Evolutionary conservation across 2,113 vertebrate species (phyloP).

Genomic region (Epinephelus cyanopodus): DNA sequence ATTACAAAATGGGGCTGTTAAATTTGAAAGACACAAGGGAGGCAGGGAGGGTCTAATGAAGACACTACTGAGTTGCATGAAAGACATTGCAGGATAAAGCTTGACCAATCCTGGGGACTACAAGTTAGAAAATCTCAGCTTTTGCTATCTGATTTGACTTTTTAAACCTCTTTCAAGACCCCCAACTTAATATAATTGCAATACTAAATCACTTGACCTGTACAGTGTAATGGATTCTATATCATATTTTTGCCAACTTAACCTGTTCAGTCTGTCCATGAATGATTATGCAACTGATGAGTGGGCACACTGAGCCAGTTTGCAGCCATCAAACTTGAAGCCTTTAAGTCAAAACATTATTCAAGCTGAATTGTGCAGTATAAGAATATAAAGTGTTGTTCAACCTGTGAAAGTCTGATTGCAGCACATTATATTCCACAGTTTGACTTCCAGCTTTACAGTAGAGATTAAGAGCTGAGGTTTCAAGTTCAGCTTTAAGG

Average conservation of each 20-base stretch:
- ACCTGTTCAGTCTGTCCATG: background rate
- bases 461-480: constrained; percentile 47
- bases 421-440: constrained; percentile 22
- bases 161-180: background rate
- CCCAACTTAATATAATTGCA: background rate
- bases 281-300: background rate
- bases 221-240: background rate
- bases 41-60: background rate
- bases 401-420: constrained; percentile 21
- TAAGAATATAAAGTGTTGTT: constrained; percentile 26
- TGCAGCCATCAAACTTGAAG: constrained; percentile 16
- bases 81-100: background rate
- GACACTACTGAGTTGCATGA: background rate
- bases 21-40: background rate
- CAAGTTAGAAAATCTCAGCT: background rate
- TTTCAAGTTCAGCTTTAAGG: constrained; percentile 50
- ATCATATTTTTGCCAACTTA: background rate
- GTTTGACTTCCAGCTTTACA: constrained; percentile 15
- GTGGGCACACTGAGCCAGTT: background rate
- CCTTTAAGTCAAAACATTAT: constrained; percentile 18
- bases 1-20: background rate
- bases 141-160: background rate
- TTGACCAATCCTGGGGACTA: background rate
- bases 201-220: background rate
- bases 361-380: background rate